A percentile compares a stretch with the other conserved stretches of the same genome.
phyloP scores from a whole-genome alignment of 2,113 vertebrate genomes.

The Neogale vison region DNA sequence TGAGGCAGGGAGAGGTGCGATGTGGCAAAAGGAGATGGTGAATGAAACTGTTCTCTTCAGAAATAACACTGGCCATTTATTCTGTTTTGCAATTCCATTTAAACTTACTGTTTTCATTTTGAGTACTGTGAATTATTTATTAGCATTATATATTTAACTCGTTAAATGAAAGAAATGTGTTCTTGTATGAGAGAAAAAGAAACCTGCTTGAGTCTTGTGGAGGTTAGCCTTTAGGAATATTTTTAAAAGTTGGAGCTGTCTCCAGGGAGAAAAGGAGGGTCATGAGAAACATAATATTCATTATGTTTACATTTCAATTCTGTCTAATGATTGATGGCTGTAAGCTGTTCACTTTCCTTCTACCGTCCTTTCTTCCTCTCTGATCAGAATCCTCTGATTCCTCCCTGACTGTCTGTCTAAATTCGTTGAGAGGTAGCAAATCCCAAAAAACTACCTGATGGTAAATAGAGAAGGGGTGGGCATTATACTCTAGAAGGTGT shows the following conservation, averaged over 20 bases:
- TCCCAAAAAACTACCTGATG: background rate
- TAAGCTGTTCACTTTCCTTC: background rate
- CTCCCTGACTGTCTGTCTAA: background rate
- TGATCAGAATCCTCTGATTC: too few species aligned
- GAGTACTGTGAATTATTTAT: conserved; percentile 61
- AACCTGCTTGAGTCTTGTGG: background rate
- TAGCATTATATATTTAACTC: conserved; percentile 54
- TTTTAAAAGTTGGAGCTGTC: conserved; percentile 38
- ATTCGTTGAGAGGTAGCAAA: background rate
- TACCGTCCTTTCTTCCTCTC: background rate
- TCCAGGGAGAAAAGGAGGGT: background rate
- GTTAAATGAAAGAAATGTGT: conserved; percentile 30
- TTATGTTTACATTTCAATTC: background rate
- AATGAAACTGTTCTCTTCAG: conserved; percentile 13
- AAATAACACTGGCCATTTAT: conserved; percentile 17
- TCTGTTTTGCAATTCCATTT: background rate
- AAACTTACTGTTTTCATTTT: conserved; percentile 54
- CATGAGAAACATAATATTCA: background rate
- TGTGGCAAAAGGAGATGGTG: background rate
- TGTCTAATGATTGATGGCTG: background rate
- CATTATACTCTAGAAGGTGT: background rate
- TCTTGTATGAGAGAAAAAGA: background rate
- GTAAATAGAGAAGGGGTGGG: background rate
- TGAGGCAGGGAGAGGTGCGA: background rate
- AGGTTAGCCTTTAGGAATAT: background rate